Base-by-base conservation (phyloP, 2,113 vertebrate genomes). In the Leiothrix lutea region DNA sequence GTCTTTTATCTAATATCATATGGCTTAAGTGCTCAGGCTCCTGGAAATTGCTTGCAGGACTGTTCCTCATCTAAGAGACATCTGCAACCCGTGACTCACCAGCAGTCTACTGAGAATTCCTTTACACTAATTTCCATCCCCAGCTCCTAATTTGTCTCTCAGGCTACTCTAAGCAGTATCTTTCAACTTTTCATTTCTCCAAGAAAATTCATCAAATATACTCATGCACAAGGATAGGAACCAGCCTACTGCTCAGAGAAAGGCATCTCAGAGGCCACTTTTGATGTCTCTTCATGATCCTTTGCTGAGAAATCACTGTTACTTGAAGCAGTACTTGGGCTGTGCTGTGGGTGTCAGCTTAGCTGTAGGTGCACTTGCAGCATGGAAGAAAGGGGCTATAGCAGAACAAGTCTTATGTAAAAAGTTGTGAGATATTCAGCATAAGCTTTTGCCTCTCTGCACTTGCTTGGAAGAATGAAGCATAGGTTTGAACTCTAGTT, bases 11-110 rank as follows among this genome's bases (percentile, higher is more conserved):
- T 93, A 90, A 82, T 86, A 88, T 67, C 77, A 79, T 24, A n/a
- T 18, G n/a, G 47, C 60, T 88, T 80, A 82, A 88, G 67, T 79
- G 69, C 72, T 86, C 75, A 89, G 56, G 51, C 25, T 89, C 16
- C 86, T 71, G 51, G 38, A 66, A 93, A 79, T 45, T 96, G 79
- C 88, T 88, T 92, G 71, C 8, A 42, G 69, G 71, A 83, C 75
- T 80, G n/a, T 40, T 96, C 78, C n/a, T 85, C 81, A 67, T 86
- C 58, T 88, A 40, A 95, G 58, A 94, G 54, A 90, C 71, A 82
- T 58, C 62, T 90, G 45, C 66, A 88, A 56, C 38, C 80, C 2
- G 0, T 85, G 89, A 85, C 31, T 79, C 48, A 80, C 45, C n/a
- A 54, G 54, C 24, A 77, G 42, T 60, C 90, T 40, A 4, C 44